Evolutionary conservation across 2,113 vertebrate species (phyloP), one percentile per base, ranked within the genome.

Genomic region (Pimephales promelas): DNA sequence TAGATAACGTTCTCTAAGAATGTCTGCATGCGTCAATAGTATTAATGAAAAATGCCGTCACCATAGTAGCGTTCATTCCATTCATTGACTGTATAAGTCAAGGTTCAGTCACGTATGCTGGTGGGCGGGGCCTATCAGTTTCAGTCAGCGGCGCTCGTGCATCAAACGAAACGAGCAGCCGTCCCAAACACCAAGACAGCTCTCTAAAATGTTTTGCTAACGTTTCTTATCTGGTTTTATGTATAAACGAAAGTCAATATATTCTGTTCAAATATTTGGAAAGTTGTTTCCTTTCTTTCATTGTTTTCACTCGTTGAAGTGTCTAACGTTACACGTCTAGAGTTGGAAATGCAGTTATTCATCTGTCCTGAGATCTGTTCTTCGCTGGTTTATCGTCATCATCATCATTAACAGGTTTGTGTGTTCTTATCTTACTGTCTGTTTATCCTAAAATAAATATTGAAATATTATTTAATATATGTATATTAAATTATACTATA

Each of bases 371-470:
- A 80, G 40, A 79, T 62, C 10, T 45, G 24, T 45, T 14, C 20
- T 52, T 52, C 26, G 36, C 59, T 3, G 18, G 18, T 54, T 64
- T 45, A 61, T 40, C 8, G 9, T 40, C 36, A 40, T 9, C 40
- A 40, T 40, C 40, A 40, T 40, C 36, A 40, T 18, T 9, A 70
- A 56, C 47, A 81, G 79, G 79, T 71, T 22, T 40, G 79, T 56
- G 28, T 52, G 2, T 56, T 54, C 9, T 80, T n/a, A 52, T 54
- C 9, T 80, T n/a, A 52, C 14, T 31, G n/a, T 0, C 10, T 13
- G 1, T 28, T 73, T 49, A 26, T 49, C 11, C 0, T 10, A 36
- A 36, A 54, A 18, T 20, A 6, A 8, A 1, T 0, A 20, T 54
- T 54, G 18, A 20, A 54, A 8, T 54, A 54, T 52, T 6, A 52